Percentiles rank a stretch among this genome's conserved stretches.
Conservation (phyloP, 2,888 invertebrate genomes). For the Xylota segnis region DNA sequence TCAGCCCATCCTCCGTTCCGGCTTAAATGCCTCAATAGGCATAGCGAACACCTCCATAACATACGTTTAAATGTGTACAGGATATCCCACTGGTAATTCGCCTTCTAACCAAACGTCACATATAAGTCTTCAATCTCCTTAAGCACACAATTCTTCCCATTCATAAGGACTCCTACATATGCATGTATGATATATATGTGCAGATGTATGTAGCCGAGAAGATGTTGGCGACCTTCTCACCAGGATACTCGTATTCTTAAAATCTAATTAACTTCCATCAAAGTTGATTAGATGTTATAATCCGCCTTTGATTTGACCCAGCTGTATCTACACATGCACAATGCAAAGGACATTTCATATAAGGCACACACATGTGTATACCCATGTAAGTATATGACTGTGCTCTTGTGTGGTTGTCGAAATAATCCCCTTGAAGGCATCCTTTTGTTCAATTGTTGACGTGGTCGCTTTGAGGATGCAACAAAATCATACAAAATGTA, state of each 20-base stretch:
- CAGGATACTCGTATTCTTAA: constrained; percentile 8
- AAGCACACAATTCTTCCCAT: not conserved
- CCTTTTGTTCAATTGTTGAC: constrained; percentile 52
- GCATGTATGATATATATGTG: too few species aligned
- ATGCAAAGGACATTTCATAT: constrained; percentile 25
- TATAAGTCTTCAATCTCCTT: constrained; percentile 2
- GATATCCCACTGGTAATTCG: not conserved
- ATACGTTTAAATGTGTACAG: too few species aligned
- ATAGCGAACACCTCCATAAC: too few species aligned
- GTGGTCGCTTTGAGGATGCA: constrained; percentile 56
- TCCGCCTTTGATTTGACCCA: constrained; percentile 40
- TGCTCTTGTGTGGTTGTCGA: constrained; percentile 33
- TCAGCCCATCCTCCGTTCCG: too few species aligned
- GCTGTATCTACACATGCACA: not conserved
- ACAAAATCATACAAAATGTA: constrained; percentile 53
- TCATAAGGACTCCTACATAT: not conserved
- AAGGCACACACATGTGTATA: not conserved
- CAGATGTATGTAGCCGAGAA: too few species aligned
- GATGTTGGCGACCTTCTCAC: not conserved
- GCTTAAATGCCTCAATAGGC: too few species aligned
- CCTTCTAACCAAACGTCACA: not conserved
- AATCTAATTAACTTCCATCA: constrained; percentile 58
- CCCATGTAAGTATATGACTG: not conserved
- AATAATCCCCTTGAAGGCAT: constrained; percentile 60
- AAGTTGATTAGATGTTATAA: constrained; percentile 56